Evolutionary conservation across 2,888 invertebrate genomes (phyloP), one percentile per base, ranked within the genome.

Genomic region (Apamea sordens): DNA sequence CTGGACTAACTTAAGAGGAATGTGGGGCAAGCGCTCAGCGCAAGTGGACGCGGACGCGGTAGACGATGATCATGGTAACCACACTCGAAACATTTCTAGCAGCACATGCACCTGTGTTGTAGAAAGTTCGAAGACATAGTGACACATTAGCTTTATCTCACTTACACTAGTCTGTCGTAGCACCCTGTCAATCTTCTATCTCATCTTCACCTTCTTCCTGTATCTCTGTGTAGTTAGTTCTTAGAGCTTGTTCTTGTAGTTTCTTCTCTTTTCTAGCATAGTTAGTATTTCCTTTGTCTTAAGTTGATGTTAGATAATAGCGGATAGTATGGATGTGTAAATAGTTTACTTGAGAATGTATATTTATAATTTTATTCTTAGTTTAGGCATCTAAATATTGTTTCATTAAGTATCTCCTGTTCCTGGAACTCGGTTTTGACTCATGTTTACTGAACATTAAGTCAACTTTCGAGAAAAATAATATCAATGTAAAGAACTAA

Each of bases 1-100:
- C 93, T 98, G 98, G 98, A 98, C 98, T 93, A 98, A 98, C 93
- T 96, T 98, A 89, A 98, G 98, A 94, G 98, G 98, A 82, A 97
- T 98, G 94, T 98, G 98, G 98, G 98, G 98, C 90, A 98, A 98
- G 94, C 97, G 98, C 82, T 95, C 94, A 88, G 94, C 94, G 93
- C 95, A 94, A 81, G 82, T 76, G 85, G 89, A 85, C 69, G 89
- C 88, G 59, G 91, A 90, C 88, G 89, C 92, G 88, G 89, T 92
- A 80, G 92, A 91, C 82, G 93, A 92, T 61, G 94, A 94, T 72
- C 93, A 95, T 90, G 96, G 96, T 96, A 96, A 95, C 92, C 83
- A 70, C 70, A 72, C 84, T 65, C 75, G 64, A 73, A 21, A 53
- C 67, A 18, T 50, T 61, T 44, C 70, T 70, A 75, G 64, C 68